These are phyloP conservation scores for Pangasius mekongensis DNA, from an alignment of 2,797 vertebrate genomes.

Conservation along the genomic window DNA sequence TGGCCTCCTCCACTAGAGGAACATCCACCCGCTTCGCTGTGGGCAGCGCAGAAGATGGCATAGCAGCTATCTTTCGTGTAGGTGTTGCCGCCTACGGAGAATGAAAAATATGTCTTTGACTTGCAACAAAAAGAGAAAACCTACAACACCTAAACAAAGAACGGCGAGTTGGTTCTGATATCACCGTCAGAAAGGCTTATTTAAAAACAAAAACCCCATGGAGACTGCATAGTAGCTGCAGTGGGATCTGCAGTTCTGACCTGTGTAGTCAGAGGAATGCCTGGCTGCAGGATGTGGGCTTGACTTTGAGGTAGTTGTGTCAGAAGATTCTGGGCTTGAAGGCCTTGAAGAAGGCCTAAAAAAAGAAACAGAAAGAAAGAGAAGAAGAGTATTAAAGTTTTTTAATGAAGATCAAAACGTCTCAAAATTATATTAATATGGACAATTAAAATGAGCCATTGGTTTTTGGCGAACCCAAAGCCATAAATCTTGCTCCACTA, in stretches of 20 bases:
- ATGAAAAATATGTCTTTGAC: slow-evolving; percentile 5
- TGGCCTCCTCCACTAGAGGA: slow-evolving; percentile 85
- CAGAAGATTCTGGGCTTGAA: slow-evolving; percentile 87
- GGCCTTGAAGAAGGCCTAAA: slow-evolving; percentile 85
- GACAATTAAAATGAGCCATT: not conserved
- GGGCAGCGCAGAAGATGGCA: slow-evolving; percentile 79
- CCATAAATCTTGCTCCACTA: not conserved
- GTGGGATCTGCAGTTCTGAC: slow-evolving; percentile 61
- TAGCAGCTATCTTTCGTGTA: slow-evolving; percentile 85
- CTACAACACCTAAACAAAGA: not conserved
- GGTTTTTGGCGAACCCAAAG: not conserved
- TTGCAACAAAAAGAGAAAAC: not conserved
- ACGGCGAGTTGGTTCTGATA: not conserved
- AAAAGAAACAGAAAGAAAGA: not conserved
- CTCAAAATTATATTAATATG: not conserved
- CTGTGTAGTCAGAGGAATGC: slow-evolving; percentile 86
- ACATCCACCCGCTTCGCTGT: slow-evolving; percentile 84
- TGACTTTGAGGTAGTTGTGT: slow-evolving; percentile 90
- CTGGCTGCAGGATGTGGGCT: slow-evolving; percentile 86
- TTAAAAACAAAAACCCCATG: no score
- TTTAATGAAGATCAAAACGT: not conserved
- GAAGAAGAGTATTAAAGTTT: not conserved
- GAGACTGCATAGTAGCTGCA: not conserved
- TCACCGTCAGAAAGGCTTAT: not conserved
- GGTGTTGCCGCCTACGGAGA: slow-evolving; percentile 82